These are phyloP conservation scores for Pseudococcus jackbeardsleyi DNA, from an alignment of 2,888 invertebrate genomes.

Conservation along the genomic window DNA sequence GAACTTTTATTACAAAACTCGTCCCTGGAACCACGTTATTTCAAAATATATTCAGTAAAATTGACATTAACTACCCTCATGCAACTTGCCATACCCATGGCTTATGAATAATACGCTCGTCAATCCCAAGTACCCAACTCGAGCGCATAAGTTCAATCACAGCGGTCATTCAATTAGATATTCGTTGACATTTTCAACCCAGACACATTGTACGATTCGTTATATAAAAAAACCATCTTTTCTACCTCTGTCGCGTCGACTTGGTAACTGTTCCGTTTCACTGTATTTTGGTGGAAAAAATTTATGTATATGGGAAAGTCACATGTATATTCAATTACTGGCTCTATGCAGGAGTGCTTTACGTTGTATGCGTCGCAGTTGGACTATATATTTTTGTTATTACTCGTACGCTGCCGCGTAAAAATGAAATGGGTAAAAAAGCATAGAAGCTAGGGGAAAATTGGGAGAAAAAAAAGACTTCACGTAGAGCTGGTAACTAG, in stretches of 20 bases:
- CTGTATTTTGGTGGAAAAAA: not conserved
- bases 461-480: not conserved
- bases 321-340: constrained; percentile 38
- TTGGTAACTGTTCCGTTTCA: too few species aligned
- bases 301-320: not conserved
- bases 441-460: not conserved
- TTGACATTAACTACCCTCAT: too few species aligned
- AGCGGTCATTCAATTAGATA: constrained; percentile 34
- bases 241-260: not conserved
- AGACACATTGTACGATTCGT: not conserved
- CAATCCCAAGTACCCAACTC: too few species aligned
- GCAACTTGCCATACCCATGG: too few species aligned
- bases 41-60: too few species aligned
- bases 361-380: constrained; percentile 33
- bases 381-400: constrained; percentile 40
- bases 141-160: not conserved
- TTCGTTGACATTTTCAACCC: not conserved
- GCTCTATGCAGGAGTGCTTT: not conserved
- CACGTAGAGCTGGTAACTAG: constrained; percentile 41
- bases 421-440: not conserved
- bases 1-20: too few species aligned
- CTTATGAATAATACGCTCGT: too few species aligned
- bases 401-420: not conserved
- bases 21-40: too few species aligned
- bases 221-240: not conserved